phyloP scores from a whole-genome alignment of 2,797 vertebrate species.

The Lepus townsendii region DNA sequence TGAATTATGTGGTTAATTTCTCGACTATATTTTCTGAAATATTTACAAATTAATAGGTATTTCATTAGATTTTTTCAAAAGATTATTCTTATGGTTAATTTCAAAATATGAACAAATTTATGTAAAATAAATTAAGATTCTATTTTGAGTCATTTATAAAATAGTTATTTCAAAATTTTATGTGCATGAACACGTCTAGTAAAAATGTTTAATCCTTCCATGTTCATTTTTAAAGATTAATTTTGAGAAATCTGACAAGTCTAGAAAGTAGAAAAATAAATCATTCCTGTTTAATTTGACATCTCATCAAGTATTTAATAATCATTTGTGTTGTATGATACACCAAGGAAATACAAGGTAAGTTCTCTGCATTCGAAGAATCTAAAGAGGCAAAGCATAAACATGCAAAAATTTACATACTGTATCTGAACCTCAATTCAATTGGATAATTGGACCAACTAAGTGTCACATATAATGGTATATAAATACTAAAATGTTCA shows the following conservation, averaged over 20 bases:
- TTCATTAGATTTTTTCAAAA: background rate
- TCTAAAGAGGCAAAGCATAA: background rate
- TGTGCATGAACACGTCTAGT: background rate
- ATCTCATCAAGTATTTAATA: background rate
- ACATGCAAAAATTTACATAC: background rate
- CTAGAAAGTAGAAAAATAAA: background rate
- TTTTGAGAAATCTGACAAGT: slow-evolving; percentile 23
- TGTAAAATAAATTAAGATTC: slow-evolving; percentile 49
- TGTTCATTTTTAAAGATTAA: slow-evolving; percentile 14
- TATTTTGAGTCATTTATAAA: slow-evolving; percentile 59
- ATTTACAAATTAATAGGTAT: background rate
- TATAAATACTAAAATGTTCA: background rate
- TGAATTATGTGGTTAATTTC: background rate
- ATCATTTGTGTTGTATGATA: background rate
- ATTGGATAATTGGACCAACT: background rate
- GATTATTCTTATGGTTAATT: background rate
- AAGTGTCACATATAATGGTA: background rate
- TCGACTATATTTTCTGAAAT: slow-evolving; percentile 60
- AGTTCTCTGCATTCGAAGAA: background rate
- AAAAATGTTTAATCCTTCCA: background rate
- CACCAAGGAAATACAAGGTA: background rate
- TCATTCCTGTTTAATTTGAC: slow-evolving; percentile 16
- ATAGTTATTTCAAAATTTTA: slow-evolving; percentile 26
- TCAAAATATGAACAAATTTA: slow-evolving; percentile 36
- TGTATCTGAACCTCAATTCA: background rate